Percentiles rank a stretch among this genome's conserved stretches.
These are phyloP conservation scores for Drosophila hydei DNA, from an alignment of 1,140 invertebrate species.

Conservation along the genomic window DNA sequence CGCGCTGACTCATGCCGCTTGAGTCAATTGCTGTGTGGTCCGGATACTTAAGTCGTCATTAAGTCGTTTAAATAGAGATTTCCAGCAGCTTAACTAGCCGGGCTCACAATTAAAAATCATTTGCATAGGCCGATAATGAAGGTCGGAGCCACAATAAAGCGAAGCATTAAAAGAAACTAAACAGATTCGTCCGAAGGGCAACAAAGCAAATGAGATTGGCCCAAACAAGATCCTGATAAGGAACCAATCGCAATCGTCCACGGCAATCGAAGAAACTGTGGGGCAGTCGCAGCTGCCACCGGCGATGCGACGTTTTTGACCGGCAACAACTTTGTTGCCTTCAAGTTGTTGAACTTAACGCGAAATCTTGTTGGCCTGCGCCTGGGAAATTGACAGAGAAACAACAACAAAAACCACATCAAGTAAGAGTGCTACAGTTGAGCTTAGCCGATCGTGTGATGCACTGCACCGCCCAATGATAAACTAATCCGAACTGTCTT, in stretches of 20 bases:
- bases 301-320: slow-evolving; percentile 57
- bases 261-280: slow-evolving; percentile 35
- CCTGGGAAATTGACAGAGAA: slow-evolving; percentile 64
- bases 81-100: slow-evolving; percentile 52
- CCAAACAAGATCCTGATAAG: slow-evolving; percentile 80
- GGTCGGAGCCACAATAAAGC: slow-evolving; percentile 37
- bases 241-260: slow-evolving; percentile 75
- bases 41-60: slow-evolving; percentile 44
- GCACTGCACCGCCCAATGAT: neutral
- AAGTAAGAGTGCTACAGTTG: neutral
- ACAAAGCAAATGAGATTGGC: slow-evolving; percentile 74
- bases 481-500: too few species aligned
- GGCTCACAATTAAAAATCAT: slow-evolving; percentile 69
- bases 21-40: slow-evolving; percentile 35
- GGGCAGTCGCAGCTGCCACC: slow-evolving; percentile 62
- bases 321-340: slow-evolving; percentile 75
- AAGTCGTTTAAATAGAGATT: slow-evolving; percentile 57
- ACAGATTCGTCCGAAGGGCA: slow-evolving; percentile 33
- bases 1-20: neutral
- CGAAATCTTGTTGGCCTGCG: slow-evolving; percentile 65
- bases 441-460: neutral
- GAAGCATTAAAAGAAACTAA: slow-evolving; percentile 68
- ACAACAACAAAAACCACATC: slow-evolving; percentile 12
- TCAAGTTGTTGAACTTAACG: slow-evolving; percentile 79
- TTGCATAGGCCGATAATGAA: slow-evolving; percentile 65